A percentile compares a stretch with the other conserved stretches of the same genome.
phyloP scores from a whole-genome alignment of 2,888 invertebrate genomes.

The Heliconius charithonia region DNA sequence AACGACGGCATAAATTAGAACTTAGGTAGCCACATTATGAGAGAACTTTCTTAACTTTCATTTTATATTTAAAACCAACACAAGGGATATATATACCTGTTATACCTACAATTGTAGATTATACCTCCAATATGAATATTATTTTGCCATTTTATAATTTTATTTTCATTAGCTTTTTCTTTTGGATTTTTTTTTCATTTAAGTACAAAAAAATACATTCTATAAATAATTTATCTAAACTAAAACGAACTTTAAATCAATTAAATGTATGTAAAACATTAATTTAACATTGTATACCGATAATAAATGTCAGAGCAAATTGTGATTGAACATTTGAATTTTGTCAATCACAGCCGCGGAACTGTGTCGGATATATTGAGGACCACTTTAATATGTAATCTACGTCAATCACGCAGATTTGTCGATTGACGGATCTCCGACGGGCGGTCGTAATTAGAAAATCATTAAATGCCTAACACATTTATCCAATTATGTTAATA shows the following conservation, averaged over 20 bases:
- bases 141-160: no score
- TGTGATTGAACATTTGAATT: constrained; percentile 36
- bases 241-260: no score
- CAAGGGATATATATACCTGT: no score
- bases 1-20: no score
- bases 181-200: no score
- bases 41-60: not conserved
- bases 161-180: no score
- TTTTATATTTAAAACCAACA: no score
- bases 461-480: constrained; percentile 31
- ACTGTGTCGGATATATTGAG: constrained; percentile 26
- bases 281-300: not conserved
- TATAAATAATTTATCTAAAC: no score
- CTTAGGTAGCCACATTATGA: not conserved
- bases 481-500: constrained; percentile 26
- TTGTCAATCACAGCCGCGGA: constrained; percentile 32
- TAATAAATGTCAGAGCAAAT: constrained; percentile 9
- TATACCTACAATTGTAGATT: no score
- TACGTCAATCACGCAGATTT: constrained; percentile 27
- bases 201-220: no score
- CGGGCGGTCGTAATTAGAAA: constrained; percentile 15
- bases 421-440: constrained; percentile 31
- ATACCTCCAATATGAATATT: no score
- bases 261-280: no score
- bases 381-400: constrained; percentile 30